Conservation (phyloP, 2,888 invertebrate species). For the Zelleria hepariella region DNA sequence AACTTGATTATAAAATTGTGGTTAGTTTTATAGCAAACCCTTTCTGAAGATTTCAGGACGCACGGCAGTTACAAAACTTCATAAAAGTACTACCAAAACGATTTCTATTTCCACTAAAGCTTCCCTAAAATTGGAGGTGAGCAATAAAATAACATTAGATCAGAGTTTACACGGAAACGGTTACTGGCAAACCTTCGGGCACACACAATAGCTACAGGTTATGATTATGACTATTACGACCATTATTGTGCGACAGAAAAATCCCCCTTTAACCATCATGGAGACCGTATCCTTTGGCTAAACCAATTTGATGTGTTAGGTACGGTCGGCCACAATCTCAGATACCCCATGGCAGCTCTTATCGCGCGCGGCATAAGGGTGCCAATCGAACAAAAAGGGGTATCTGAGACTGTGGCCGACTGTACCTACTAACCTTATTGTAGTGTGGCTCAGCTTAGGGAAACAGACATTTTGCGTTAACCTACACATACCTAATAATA, state of each 20-base stretch:
- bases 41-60: neutral
- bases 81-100: neutral
- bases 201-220: neutral
- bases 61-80: neutral
- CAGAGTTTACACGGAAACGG: neutral
- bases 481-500: no score
- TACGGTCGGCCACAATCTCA: no score
- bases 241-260: neutral
- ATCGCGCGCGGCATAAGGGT: no score
- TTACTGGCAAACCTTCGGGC: neutral
- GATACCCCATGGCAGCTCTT: no score
- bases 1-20: no score
- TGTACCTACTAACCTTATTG: no score
- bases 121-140: slow-evolving; percentile 35
- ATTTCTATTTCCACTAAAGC: neutral
- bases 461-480: no score
- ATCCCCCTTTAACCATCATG: neutral
- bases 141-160: slow-evolving; percentile 48
- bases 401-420: no score
- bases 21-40: neutral
- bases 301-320: neutral
- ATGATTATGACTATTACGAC: neutral
- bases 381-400: no score
- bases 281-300: neutral
- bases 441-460: no score